Evolutionary conservation across 1,140 invertebrate genomes (phyloP), one percentile per base, ranked within the genome.

Genomic region (Bicyclus anynana): DNA sequence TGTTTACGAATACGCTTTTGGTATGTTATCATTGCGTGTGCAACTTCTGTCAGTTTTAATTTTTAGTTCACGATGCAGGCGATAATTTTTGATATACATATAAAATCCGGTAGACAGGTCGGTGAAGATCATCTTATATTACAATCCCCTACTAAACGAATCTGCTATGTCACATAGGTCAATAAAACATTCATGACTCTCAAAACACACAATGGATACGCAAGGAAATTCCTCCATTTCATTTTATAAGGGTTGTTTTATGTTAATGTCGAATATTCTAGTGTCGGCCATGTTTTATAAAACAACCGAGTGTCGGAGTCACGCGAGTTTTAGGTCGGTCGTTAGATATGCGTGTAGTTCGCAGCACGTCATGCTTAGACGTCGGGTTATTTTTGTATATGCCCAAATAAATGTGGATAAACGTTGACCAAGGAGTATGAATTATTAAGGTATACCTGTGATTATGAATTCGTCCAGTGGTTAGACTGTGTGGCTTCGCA

Each of bases 171-270:
- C 23, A 23, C 7, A 23, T 2, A 23, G 23, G 23, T 23, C 23
- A 23, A 23, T 7, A 4, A 4, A 23, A 23, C 7, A 23, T 23
- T 23, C 23, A 29, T 14, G 4, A 3, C 14, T 40, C 2, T 14
- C 5, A 40, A 17, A 0, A 12, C 17, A 40, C 12, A 16, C 6
- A 40, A 16, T 6, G 16, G 16, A 40, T 40, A 40, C 17, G 37
- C 4, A 35, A 35, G 37, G 16, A 17, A 55, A 55, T 55, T 55
- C 10, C 33, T 54, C 35, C 26, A 20, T 55, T 55, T 47, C 53
- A 18, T 55, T 55, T 23, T 48, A 37, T 37, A 35, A 55, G 42
- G 26, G 40, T 47, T 23, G 53, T 20, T 21, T 55, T 55, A 55
- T 55, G 53, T 55, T 55, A 48, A 55, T 48, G 29, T 12, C 13